Base-by-base conservation (phyloP, 1,140 invertebrate genomes). In the Tetranychus cinnabarinus region DNA sequence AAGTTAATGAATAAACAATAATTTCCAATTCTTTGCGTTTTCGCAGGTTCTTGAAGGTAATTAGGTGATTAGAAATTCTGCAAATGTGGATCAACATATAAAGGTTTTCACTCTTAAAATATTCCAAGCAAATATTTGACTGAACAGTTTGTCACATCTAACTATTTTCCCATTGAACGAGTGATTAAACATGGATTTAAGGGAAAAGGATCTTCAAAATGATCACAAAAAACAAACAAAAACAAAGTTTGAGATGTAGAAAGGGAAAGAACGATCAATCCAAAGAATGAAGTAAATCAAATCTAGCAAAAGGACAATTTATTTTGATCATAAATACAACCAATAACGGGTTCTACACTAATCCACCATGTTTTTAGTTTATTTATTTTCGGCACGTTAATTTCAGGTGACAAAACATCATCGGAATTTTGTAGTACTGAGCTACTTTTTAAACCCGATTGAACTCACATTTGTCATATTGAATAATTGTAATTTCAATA, bases 11-110 rank as follows among this genome's bases (percentile, higher is more conserved):
- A 23, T 23, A 23, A 23, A 23, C 23, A 23, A 23, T 23, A 23
- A 23, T 23, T 96, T n/a, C 77, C 96, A 54, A 72, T 96, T 23
- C 85, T 85, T 63, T 83, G 83, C 52, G 82, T 83, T 33, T 75
- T 96, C n/a, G n/a, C n/a, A n/a, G 0, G 23, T 23, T 23, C 23
- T 95, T 97, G 71, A 87, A 91, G 74, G 86, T 91, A 47, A 86
- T 75, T 96, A 2, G 84, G 10, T 68, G 71, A 31, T 66, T 68
- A 45, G 74, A 75, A 54, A 77, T 82, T 33, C 23, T 23, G 23
- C 31, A 85, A 85, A 68, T 79, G 83, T 45, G 91, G 85, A 69
- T 80, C 82, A 10, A 85, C 85, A 0, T 92, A 88, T 71, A 89
- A 95, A 77, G 93, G 47, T 82, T 88, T 70, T 80, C 84, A 65